A percentile compares a stretch with the other conserved stretches of the same genome.
phyloP scores from a whole-genome alignment of 2,888 invertebrate genomes.

The Pyrochroa serraticornis region DNA sequence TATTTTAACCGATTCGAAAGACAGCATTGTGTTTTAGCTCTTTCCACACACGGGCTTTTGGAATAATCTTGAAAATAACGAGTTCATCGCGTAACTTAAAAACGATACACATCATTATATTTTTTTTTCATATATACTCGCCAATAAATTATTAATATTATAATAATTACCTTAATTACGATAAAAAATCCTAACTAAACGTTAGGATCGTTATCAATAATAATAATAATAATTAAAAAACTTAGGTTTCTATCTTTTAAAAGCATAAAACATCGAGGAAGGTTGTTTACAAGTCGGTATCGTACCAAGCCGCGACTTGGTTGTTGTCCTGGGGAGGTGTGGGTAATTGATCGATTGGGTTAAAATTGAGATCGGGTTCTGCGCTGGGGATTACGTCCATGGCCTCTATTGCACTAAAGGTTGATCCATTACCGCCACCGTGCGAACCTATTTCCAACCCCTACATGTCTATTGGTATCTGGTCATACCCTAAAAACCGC shows the following conservation, averaged over 20 bases:
- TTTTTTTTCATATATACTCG: slow-evolving; percentile 5
- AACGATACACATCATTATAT: slow-evolving; percentile 18
- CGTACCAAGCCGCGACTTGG: slow-evolving; percentile 96
- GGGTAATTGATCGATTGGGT: slow-evolving; percentile 75
- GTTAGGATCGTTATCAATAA: slow-evolving; percentile 11
- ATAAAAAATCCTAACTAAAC: slow-evolving; percentile 16
- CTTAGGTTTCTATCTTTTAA: slow-evolving; percentile 16
- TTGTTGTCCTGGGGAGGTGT: slow-evolving; percentile 89
- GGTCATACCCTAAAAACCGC: slow-evolving; percentile 83
- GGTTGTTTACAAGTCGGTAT: slow-evolving; percentile 83
- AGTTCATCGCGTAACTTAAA: not conserved
- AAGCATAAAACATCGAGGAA: slow-evolving; percentile 17
- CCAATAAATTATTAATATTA: slow-evolving; percentile 19
- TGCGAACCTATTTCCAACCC: slow-evolving; percentile 85
- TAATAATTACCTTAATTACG: slow-evolving; percentile 12
- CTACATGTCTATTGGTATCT: slow-evolving; percentile 97
- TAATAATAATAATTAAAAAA: slow-evolving; percentile 9
- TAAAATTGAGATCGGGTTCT: slow-evolving; percentile 79
- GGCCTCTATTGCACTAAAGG: slow-evolving; percentile 81
- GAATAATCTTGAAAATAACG: too few relatives aligned
- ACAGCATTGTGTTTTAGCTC: slow-evolving; percentile 19
- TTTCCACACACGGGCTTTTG: not conserved
- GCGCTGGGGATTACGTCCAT: slow-evolving; percentile 75
- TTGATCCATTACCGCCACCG: slow-evolving; percentile 70
- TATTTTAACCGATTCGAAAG: slow-evolving; percentile 11